A percentile compares a stretch with the other conserved stretches of the same genome.
phyloP scores from a whole-genome alignment of 2,113 vertebrate genomes.

The Colistium nudipinnis region DNA sequence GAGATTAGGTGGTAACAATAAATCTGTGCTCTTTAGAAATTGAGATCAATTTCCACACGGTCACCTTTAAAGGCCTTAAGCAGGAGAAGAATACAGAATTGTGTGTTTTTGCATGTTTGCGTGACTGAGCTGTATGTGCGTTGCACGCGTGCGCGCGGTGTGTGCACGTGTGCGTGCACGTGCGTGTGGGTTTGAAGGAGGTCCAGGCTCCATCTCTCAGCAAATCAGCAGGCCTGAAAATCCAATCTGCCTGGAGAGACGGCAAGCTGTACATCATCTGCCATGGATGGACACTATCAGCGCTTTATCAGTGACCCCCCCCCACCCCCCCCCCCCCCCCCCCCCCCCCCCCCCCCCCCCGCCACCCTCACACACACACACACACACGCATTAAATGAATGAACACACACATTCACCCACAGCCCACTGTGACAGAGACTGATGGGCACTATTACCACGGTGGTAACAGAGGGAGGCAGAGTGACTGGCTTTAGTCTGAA shows the following conservation, averaged over 20 bases:
- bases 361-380: conserved; percentile 35
- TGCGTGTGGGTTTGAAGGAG: conserved; percentile 56
- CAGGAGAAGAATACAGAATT: conserved; percentile 55
- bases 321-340: conserved; percentile 45
- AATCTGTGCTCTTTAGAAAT: conserved; percentile 74
- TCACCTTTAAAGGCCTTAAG: conserved; percentile 72
- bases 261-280: conserved; percentile 85
- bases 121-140: conserved; percentile 41
- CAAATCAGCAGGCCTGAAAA: conserved; percentile 84
- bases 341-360: conserved; percentile 17
- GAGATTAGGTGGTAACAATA: conserved; percentile 69
- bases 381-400: conserved; percentile 43
- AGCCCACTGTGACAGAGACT: conserved; percentile 70
- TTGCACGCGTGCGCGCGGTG: conserved; percentile 26
- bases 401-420: conserved; percentile 52
- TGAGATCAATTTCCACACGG: conserved; percentile 77
- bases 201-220: conserved; percentile 80
- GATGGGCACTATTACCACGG: conserved; percentile 75
- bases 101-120: conserved; percentile 20
- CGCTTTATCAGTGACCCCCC: conserved; percentile 78
- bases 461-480: conserved; percentile 42
- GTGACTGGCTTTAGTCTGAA: conserved; percentile 43
- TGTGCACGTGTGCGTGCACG: conserved; percentile 26
- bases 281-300: conserved; percentile 80
- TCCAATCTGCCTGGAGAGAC: conserved; percentile 85